These are phyloP conservation scores for Conops quadrifasciatus DNA, from an alignment of 2,888 invertebrate genomes.

Conservation along the genomic window DNA sequence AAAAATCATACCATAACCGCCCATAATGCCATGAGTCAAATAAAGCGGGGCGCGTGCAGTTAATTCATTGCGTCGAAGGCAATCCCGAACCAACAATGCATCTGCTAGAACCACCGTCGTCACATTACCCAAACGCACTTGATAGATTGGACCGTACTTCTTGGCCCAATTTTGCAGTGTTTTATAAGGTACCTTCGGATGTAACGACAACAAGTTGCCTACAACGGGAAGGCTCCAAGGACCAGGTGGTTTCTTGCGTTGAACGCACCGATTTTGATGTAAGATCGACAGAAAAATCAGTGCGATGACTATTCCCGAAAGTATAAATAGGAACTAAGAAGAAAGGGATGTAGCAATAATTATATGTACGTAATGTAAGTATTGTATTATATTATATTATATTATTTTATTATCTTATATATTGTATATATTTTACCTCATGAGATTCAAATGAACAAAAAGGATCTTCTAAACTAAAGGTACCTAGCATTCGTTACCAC, in stretches of 20 bases:
- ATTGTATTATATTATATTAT: too few species aligned
- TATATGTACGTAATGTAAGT: too few species aligned
- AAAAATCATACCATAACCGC: conserved; percentile 78
- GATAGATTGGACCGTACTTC: conserved; percentile 79
- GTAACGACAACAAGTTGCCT: conserved; percentile 81
- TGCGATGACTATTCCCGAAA: conserved; percentile 24
- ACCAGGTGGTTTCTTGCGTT: conserved; percentile 71
- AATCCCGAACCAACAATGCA: conserved; percentile 75
- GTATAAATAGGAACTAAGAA: conserved; percentile 22
- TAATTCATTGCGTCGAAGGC: conserved; percentile 76
- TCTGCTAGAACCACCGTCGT: conserved; percentile 82
- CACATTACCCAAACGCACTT: conserved; percentile 77
- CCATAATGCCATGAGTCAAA: conserved; percentile 86
- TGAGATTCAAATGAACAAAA: too few species aligned
- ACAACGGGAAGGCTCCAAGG: conserved; percentile 79
- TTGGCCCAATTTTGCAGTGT: conserved; percentile 74
- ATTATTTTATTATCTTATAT: too few species aligned
- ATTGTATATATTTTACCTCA: too few species aligned
- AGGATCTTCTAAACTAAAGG: too few species aligned
- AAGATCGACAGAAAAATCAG: conserved; percentile 18
- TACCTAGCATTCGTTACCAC: too few species aligned
- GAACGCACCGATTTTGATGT: conserved; percentile 14
- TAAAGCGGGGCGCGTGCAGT: conserved; percentile 81
- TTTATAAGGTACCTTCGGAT: conserved; percentile 74
- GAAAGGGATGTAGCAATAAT: neutral